These are phyloP conservation scores for Bergia puertoricense DNA, from an alignment of 92 coral and sea anemone species.

Conservation along the genomic window DNA sequence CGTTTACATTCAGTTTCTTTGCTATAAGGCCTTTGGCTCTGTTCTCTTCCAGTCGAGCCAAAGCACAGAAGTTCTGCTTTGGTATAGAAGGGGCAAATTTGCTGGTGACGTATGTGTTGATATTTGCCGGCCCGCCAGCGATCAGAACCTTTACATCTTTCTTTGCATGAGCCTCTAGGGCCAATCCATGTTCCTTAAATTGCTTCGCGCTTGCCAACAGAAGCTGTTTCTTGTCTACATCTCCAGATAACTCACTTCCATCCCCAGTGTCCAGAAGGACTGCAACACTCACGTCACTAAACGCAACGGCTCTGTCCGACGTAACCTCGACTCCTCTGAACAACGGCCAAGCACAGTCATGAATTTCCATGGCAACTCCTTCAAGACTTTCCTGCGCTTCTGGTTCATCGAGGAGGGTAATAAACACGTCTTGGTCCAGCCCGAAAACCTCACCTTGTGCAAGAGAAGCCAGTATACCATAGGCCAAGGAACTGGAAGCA, in stretches of 20 bases:
- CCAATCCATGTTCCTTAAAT: slow-evolving; percentile 80
- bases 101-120: slow-evolving; percentile 72
- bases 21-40: slow-evolving; percentile 89
- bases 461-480: slow-evolving; percentile 72
- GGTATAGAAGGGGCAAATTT: slow-evolving; percentile 93
- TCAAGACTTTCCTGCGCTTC: slow-evolving; percentile 66
- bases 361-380: slow-evolving; percentile 86
- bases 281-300: slow-evolving; percentile 75
- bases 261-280: slow-evolving; percentile 65
- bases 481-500: slow-evolving; percentile 79
- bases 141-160: slow-evolving; percentile 83
- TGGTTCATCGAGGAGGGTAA: slow-evolving; percentile 73
- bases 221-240: slow-evolving; percentile 49
- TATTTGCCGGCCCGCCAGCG: slow-evolving; percentile 79
- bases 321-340: slow-evolving; percentile 74
- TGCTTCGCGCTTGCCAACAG: slow-evolving; percentile 58
- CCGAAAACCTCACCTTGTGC: slow-evolving; percentile 91
- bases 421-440: slow-evolving; percentile 72
- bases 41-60: slow-evolving; percentile 88
- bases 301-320: slow-evolving; percentile 71
- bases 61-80: slow-evolving; percentile 76
- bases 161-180: slow-evolving; percentile 77
- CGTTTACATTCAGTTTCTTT: slow-evolving; percentile 81
- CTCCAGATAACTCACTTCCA: slow-evolving; percentile 51
- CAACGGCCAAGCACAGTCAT: slow-evolving; percentile 92